Percentiles rank a stretch among this genome's conserved stretches.
These are phyloP conservation scores for Nycticorax nycticorax DNA, from an alignment of 2,113 vertebrate species.

Conservation along the genomic window DNA sequence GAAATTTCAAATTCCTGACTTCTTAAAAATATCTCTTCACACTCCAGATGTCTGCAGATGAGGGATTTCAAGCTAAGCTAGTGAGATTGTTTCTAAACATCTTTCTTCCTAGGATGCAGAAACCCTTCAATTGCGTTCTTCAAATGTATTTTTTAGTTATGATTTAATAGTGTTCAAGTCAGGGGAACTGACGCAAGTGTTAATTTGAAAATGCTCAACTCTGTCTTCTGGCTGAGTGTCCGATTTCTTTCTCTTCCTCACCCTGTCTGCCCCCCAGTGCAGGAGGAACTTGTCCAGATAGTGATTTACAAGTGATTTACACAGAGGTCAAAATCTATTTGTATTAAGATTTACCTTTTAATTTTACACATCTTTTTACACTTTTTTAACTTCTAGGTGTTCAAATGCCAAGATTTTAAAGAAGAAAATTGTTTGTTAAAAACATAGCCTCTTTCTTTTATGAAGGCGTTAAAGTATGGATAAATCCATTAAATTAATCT, in stretches of 20 bases:
- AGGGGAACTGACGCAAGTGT: background rate
- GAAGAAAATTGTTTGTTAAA: background rate
- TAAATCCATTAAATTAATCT: background rate
- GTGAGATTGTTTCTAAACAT: background rate
- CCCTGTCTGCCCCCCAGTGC: background rate
- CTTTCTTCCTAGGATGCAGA: background rate
- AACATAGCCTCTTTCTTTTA: background rate
- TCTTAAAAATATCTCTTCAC: background rate
- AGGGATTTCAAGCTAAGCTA: background rate
- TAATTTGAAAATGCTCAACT: background rate
- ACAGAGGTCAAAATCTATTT: background rate
- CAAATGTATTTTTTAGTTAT: background rate
- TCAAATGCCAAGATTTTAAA: background rate
- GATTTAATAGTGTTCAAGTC: background rate
- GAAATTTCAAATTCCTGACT: conserved; percentile 7
- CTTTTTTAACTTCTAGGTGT: background rate
- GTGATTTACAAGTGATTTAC: background rate
- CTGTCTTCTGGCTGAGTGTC: background rate
- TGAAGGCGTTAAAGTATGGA: background rate
- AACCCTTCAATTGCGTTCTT: background rate
- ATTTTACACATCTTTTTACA: background rate
- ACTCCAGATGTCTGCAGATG: conserved; percentile 13
- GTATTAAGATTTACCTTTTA: background rate
- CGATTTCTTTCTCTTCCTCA: background rate
- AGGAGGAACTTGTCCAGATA: background rate